Base-by-base conservation (phyloP, 2,888 invertebrate genomes). In the Megalurothrips usitatus region DNA sequence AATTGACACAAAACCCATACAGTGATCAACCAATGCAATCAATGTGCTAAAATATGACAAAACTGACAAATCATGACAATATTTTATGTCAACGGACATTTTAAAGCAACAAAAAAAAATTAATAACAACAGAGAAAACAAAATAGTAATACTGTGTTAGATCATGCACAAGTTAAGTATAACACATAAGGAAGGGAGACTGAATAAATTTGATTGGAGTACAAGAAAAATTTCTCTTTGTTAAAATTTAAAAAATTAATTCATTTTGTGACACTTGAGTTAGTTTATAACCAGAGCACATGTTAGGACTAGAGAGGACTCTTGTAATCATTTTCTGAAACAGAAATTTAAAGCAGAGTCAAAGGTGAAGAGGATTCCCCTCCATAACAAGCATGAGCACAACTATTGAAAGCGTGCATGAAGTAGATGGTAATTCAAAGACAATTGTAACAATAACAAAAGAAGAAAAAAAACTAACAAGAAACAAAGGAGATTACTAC, bases 41-140 rank as follows among this genome's bases (percentile, higher is more conserved):
- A 52, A 52, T 12, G 52, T 12, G 52, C 12, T 8, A 19, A 6
- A 52, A 12, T 19, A 52, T 43, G 34, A 43, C 34, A 52, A 19
- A 52, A 52, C 19, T 2, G 52, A 17, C 52, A 52, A 52, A 17
- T 52, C 3, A 52, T 17, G 52, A 52, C 12, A 52, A 11, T 17
- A 52, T 52, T 8, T 10, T 10, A 52, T 19, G 19, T 19, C 52
- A 52, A 2, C 10, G 14, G 19, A 52, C 52, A 52, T 19, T 52
- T 52, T 2, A 52, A 17, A 17, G 19, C 19, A 52, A 52, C 14
- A 52, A 43, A 75, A 43, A 78, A 75, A 79, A 81, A 43, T 75
- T 47, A 80, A 81, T 75, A 17, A 78, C 52, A 17, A 78, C 52
- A 78, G 19, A 58, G n/a, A 23, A 19, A 52, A 68, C 68, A 34